Conservation (phyloP, 2,113 vertebrate genomes). For the Eulemur macaco region DNA sequence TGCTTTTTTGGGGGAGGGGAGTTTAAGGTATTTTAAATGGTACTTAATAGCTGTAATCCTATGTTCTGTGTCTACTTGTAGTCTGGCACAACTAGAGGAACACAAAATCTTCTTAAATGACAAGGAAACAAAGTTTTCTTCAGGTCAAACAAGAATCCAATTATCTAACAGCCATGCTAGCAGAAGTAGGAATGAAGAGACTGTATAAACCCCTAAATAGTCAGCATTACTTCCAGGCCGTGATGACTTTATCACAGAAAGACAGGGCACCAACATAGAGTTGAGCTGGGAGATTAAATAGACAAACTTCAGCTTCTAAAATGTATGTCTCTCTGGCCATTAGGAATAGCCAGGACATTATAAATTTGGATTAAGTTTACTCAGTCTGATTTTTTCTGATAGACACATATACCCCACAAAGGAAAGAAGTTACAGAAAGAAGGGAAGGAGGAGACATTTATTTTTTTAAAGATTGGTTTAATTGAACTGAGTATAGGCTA, state of each 20-base stretch:
- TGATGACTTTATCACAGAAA: slow-evolving; percentile 4
- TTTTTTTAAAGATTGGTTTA: background rate
- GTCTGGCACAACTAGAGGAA: background rate
- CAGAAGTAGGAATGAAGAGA: background rate
- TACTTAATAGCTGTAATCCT: background rate
- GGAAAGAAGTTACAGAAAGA: background rate
- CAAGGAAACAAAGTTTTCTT: background rate
- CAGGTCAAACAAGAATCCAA: background rate
- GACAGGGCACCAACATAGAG: background rate
- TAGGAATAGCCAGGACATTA: background rate
- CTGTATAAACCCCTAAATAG: background rate
- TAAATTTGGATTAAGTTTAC: background rate
- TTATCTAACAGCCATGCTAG: background rate
- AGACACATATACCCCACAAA: background rate
- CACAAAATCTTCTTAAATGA: slow-evolving; percentile 3
- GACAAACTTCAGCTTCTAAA: background rate
- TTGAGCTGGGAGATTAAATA: background rate
- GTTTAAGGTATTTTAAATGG: background rate
- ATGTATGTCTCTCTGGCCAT: background rate
- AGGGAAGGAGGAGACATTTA: background rate
- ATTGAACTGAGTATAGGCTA: background rate
- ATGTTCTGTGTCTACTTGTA: background rate
- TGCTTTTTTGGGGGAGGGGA: background rate
- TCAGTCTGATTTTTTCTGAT: background rate
- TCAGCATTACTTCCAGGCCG: background rate